These are phyloP conservation scores for Drosophila planitibia DNA, from an alignment of 2,888 invertebrate species.

Conservation along the genomic window DNA sequence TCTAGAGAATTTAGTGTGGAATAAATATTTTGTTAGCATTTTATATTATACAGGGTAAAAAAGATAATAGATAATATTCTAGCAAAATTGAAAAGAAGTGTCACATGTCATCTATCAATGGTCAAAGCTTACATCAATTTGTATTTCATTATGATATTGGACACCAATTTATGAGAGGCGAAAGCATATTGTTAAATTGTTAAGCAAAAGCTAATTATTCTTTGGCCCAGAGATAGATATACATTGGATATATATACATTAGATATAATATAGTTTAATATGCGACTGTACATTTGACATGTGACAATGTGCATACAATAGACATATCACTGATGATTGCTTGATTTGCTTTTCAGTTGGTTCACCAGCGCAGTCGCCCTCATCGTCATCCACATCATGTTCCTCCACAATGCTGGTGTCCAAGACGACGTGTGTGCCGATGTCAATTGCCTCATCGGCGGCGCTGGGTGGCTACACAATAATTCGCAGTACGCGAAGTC, in stretches of 20 bases:
- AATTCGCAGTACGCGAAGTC: constrained; percentile 84
- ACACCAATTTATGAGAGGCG: not conserved
- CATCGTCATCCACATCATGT: constrained; percentile 82
- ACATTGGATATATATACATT: not conserved
- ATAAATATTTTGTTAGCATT: not conserved
- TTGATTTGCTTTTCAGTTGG: constrained; percentile 56
- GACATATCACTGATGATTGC: constrained; percentile 3
- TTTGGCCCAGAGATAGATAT: not conserved
- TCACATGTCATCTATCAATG: not conserved
- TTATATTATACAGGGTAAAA: not conserved
- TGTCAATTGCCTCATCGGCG: constrained; percentile 81
- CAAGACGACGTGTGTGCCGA: constrained; percentile 77
- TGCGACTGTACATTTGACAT: not conserved
- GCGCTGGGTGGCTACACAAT: constrained; percentile 80
- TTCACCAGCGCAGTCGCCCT: constrained; percentile 81
- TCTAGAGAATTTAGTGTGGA: too few relatives aligned
- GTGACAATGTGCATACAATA: not conserved
- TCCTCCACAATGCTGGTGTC: constrained; percentile 82
- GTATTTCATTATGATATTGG: not conserved
- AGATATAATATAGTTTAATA: not conserved
- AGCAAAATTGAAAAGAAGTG: not conserved
- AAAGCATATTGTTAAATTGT: not conserved
- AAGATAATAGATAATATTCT: not conserved
- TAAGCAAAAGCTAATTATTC: too few relatives aligned
- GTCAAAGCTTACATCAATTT: not conserved